Percentiles rank a stretch among this genome's conserved stretches.
Evolutionary conservation across 2,797 vertebrate species (phyloP).

Genomic region (Syngnathus rostellatus): DNA sequence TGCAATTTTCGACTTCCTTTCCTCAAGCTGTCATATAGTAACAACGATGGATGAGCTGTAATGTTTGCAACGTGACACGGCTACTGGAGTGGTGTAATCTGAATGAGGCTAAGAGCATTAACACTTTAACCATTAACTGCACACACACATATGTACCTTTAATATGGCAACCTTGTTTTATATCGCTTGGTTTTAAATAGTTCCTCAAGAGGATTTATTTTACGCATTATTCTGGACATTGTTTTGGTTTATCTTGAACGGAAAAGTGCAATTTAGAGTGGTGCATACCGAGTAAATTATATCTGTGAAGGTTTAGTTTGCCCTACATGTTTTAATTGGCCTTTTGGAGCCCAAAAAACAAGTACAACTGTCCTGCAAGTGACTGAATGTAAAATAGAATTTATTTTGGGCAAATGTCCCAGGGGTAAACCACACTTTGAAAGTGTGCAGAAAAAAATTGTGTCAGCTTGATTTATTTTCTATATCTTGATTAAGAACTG

Average conservation of each 20-base stretch:
- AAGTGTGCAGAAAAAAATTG: too few relatives aligned
- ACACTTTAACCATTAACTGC: slow-evolving; percentile 15
- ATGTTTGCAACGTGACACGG: slow-evolving; percentile 48
- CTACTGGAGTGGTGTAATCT: slow-evolving; percentile 19
- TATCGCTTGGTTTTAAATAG: slow-evolving; percentile 15
- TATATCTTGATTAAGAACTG: not conserved
- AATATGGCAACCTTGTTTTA: slow-evolving; percentile 32
- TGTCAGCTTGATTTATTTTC: too few relatives aligned
- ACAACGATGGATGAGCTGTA: slow-evolving; percentile 52
- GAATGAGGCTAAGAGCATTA: slow-evolving; percentile 24
- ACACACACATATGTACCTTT: slow-evolving; percentile 20
- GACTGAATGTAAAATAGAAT: too few relatives aligned
- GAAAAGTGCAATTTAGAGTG: slow-evolving; percentile 22
- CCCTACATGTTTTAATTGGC: slow-evolving; percentile 7
- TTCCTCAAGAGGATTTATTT: slow-evolving; percentile 25
- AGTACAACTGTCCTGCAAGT: too few relatives aligned
- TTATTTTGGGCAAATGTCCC: too few relatives aligned
- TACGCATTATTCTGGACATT: slow-evolving; percentile 24
- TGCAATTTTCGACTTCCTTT: slow-evolving; percentile 48
- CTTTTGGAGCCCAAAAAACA: not conserved
- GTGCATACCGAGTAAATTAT: slow-evolving; percentile 4
- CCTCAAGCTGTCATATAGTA: slow-evolving; percentile 47
- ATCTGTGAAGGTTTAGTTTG: not conserved
- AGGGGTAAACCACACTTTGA: too few relatives aligned
- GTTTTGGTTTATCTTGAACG: slow-evolving; percentile 23